Conservation (phyloP, 1,140 invertebrate species). For the Theocolax elegans region DNA sequence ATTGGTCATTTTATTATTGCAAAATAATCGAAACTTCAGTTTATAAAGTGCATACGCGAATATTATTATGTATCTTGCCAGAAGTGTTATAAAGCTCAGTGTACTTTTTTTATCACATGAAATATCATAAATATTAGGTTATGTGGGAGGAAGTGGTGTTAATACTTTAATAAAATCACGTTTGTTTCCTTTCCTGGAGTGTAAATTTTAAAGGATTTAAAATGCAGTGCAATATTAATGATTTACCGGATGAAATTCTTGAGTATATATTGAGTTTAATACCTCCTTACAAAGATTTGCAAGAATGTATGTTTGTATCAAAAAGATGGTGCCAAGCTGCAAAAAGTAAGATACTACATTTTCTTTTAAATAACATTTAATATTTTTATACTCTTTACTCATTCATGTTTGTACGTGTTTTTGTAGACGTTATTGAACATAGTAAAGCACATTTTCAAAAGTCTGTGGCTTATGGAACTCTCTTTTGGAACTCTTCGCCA, state of each 20-base stretch:
- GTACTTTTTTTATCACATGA: constrained; percentile 2
- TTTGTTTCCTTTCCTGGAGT: background rate
- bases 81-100: too few relatives aligned
- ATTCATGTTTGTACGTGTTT: constrained; percentile 1
- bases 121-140: constrained; percentile 26
- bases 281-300: constrained; percentile 90
- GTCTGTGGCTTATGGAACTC: constrained; percentile 75
- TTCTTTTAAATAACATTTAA: constrained; percentile 16
- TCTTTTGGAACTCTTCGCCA: constrained; percentile 75
- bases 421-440: constrained; percentile 77
- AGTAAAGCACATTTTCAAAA: constrained; percentile 75
- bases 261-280: constrained; percentile 91
- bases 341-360: constrained; percentile 73
- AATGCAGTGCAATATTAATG: constrained; percentile 71
- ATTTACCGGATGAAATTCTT: constrained; percentile 90
- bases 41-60: too few relatives aligned
- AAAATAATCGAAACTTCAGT: too few relatives aligned
- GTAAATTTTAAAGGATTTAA: constrained; percentile 30
- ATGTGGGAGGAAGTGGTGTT: constrained; percentile 8
- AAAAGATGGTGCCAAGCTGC: constrained; percentile 85
- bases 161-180: too few relatives aligned
- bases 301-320: constrained; percentile 85
- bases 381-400: constrained; percentile 28
- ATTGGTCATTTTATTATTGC: too few relatives aligned
- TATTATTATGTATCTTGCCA: too few relatives aligned